Base-by-base conservation (phyloP, 2,797 vertebrate genomes). In the Nannoperca australis region DNA sequence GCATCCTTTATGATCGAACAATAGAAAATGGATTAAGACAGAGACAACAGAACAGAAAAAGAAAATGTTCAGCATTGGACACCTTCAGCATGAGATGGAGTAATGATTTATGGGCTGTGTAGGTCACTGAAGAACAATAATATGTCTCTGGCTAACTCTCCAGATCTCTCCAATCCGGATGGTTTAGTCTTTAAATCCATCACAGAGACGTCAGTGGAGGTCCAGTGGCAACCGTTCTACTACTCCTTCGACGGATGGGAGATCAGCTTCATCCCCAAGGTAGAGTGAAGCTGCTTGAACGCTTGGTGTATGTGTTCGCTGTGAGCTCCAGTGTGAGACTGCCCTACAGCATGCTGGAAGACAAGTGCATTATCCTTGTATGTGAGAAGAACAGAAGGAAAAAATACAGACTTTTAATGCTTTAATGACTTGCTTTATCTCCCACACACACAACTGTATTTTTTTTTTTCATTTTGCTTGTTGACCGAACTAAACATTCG, bases 201-300 rank as follows among this genome's bases (percentile, higher is more conserved):
- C 93, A 98, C 96, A n/a, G 97, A 99, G 94, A 99, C 97, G 0
- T 98, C 97, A 0, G 98, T 96, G 72, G 97, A 99, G 91, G 97
- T 99, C 94, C 97, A 97, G 76, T 99, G 98, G 98, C 95, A 98
- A 59, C 97, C 97, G 3, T 98, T 98, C 89, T 96, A 96, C 78
- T 98, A 98, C 90, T 92, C 96, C 72, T 97, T 99, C 30, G 98
- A 99, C 0, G 97, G 97, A 83, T 99, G 98, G 98, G 98, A 99
- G 94, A 98, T 99, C 95, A 99, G 97, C 95, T 99, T 99, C 93
- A 98, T 97, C 78, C 98, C 98, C 68, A 99, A 98, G 97, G 93
- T 94, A 89, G 56, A 78, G 96, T 96, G 92, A 70, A 69, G 27
- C 50, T 73, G 66, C 70, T 64, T 40, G 59, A 71, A 58, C 38